Base-by-base conservation (phyloP, 92 coral and sea anemone genomes). In the Chrysogorgia sp. region DNA sequence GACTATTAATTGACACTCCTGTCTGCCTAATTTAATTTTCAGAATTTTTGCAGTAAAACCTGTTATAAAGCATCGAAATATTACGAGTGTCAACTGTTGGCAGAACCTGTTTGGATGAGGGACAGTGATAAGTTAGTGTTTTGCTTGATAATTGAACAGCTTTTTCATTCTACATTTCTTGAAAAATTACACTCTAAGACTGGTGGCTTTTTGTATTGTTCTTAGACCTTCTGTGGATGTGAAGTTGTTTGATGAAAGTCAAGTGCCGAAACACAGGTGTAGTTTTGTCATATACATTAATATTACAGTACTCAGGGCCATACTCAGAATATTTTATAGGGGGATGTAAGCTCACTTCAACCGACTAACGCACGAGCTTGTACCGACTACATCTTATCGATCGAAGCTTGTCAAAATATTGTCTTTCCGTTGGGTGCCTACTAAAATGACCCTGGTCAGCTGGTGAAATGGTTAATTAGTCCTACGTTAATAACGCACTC, bases 21-120 rank as follows among this genome's bases (percentile, higher is more conserved):
- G 25, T 68, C 37, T 13, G 10, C 35, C 33, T 31, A 30, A 19
- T 1, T 10, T 21, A 14, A 10, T 45, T 61, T 66, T 23, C 80
- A 93, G 97, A 55, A 82, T 77, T 93, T 90, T 76, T 93, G 97
- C 80, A 88, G 92, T 74, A 93, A 86, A 58, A 67, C 77, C 20
- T 93, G 97, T 79, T 93, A 76, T 76, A 93, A 93, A 77, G 96
- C 97, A 1, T 93, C 97, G 29, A 93, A 93, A 60, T 93, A 86
- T 64, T 88, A 84, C 68, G 92, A 88, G 60, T 93, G 92, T 3
- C 97, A 93, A 70, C 81, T 93, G 26, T 89, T 88, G 30, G 84
- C 85, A 37, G 91, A 94, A 31, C 97, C 97, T 40, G 92, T 93
- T 30, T 93, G 97, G 97, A 84, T 92, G 64, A 77, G 97, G 71